Percentiles rank a stretch among this genome's conserved stretches.
phyloP scores from a whole-genome alignment of 2,113 vertebrate species.

The Pelodiscus sinensis region DNA sequence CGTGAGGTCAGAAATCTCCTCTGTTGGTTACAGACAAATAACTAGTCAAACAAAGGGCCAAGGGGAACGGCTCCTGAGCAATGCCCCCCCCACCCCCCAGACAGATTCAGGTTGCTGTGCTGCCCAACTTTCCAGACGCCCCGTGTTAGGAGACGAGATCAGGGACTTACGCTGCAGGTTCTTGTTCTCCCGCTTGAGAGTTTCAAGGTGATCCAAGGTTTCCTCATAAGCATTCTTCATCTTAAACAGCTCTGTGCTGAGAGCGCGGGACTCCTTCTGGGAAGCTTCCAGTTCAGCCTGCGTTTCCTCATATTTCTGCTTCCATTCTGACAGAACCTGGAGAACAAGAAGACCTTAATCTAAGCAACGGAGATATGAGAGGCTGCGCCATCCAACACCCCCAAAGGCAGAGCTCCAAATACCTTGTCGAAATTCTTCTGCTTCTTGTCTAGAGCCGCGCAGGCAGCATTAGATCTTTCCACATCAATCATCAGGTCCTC shows the following conservation, averaged over 20 bases:
- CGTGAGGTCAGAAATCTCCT: constrained; percentile 86
- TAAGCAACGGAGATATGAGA: not conserved
- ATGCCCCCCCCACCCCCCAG: too few species aligned
- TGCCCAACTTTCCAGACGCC: not conserved
- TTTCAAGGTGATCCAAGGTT: constrained; percentile 77
- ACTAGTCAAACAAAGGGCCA: not conserved
- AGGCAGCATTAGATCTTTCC: constrained; percentile 78
- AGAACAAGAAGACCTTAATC: not conserved
- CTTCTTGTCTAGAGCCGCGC: constrained; percentile 76
- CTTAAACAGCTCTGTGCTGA: constrained; percentile 80
- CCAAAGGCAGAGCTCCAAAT: not conserved
- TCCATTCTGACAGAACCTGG: constrained; percentile 79
- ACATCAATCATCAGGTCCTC: constrained; percentile 82
- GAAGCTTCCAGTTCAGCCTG: constrained; percentile 78
- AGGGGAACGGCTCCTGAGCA: not conserved
- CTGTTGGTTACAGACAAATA: constrained; percentile 51
- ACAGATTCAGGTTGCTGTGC: rapidly evolving
- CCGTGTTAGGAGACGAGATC: not conserved
- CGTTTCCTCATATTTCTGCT: constrained; percentile 77
- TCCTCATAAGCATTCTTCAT: constrained; percentile 81
- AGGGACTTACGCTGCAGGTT: constrained; percentile 75
- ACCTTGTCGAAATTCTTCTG: constrained; percentile 83
- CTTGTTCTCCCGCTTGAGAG: constrained; percentile 78
- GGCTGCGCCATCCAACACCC: not conserved
- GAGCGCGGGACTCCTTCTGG: constrained; percentile 76